Percentiles rank a stretch among this genome's conserved stretches.
Evolutionary conservation across 2,888 invertebrate species (phyloP).

Genomic region (Plebejus melissa): DNA sequence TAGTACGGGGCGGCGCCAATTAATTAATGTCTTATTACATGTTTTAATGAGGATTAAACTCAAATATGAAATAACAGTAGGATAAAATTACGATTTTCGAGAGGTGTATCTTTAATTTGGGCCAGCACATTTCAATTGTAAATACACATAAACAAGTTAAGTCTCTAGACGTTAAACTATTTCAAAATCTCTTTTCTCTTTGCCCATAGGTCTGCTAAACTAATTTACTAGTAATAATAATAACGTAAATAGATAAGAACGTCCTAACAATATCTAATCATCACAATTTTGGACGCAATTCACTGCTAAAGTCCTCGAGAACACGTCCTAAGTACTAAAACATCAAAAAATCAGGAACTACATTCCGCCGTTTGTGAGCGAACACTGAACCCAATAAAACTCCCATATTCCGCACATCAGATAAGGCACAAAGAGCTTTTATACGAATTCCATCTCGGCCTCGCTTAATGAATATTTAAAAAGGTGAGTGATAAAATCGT

Average conservation of each 20-base stretch:
- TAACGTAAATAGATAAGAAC: too few species aligned
- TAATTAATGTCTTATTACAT: slow-evolving; percentile 29
- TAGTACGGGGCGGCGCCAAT: slow-evolving; percentile 24
- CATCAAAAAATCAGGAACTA: not conserved
- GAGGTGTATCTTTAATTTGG: too few species aligned
- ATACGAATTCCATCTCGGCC: slow-evolving; percentile 49
- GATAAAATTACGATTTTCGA: not conserved
- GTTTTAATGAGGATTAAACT: slow-evolving; percentile 14
- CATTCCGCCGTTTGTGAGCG: not conserved
- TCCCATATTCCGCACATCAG: slow-evolving; percentile 24
- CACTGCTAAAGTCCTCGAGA: not conserved
- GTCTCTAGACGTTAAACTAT: not conserved
- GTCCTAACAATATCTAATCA: too few species aligned
- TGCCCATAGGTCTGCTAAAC: too few species aligned
- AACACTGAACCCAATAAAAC: not conserved
- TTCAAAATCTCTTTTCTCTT: not conserved
- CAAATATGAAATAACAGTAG: slow-evolving; percentile 1
- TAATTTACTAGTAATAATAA: too few species aligned
- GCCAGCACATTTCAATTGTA: too few species aligned
- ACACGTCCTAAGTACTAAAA: not conserved
- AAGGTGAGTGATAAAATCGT: slow-evolving; percentile 57
- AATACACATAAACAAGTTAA: not conserved
- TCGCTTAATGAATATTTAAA: slow-evolving; percentile 69
- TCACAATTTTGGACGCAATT: not conserved
- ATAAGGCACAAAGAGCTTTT: slow-evolving; percentile 26